Percentiles rank a stretch among this genome's conserved stretches.
These are phyloP conservation scores for Bellardia bayeri DNA, from an alignment of 2,888 invertebrate species.

Conservation along the genomic window DNA sequence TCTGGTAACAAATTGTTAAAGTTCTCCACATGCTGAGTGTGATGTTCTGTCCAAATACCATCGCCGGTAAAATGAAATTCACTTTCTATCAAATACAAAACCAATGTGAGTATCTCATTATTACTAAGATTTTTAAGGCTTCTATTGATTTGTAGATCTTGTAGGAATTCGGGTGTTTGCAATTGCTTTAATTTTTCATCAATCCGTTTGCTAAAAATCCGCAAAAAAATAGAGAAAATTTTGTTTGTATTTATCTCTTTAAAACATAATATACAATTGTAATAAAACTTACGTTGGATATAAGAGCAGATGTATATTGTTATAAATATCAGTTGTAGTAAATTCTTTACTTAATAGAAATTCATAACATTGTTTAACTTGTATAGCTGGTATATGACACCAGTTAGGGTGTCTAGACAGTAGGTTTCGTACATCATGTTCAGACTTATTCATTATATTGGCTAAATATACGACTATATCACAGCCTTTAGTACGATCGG, in stretches of 20 bases:
- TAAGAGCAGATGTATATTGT: conserved; percentile 87
- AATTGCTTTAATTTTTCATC: conserved; percentile 80
- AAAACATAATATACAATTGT: background rate
- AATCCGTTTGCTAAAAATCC: conserved; percentile 80
- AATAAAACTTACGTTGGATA: conserved; percentile 87
- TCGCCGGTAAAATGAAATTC: conserved; percentile 91
- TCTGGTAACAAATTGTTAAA: conserved; percentile 83
- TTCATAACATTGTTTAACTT: conserved; percentile 86
- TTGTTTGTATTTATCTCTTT: no score
- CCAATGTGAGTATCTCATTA: conserved; percentile 87
- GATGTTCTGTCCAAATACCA: conserved; percentile 87
- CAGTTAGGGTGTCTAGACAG: conserved; percentile 88
- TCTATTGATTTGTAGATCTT: conserved; percentile 78
- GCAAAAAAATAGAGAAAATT: no score
- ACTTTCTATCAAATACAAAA: conserved; percentile 89
- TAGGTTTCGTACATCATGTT: conserved; percentile 79
- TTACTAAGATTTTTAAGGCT: conserved; percentile 83
- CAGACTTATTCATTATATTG: conserved; percentile 80
- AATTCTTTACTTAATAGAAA: conserved; percentile 86
- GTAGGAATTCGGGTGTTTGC: conserved; percentile 76
- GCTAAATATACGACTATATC: conserved; percentile 84
- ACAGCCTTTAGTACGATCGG: conserved; percentile 85
- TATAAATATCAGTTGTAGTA: conserved; percentile 85
- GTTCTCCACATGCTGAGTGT: conserved; percentile 81
- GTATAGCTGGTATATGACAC: conserved; percentile 86